Evolutionary conservation across 2,113 vertebrate species (phyloP).

Genomic region (Paradoxurus hermaphroditus): DNA sequence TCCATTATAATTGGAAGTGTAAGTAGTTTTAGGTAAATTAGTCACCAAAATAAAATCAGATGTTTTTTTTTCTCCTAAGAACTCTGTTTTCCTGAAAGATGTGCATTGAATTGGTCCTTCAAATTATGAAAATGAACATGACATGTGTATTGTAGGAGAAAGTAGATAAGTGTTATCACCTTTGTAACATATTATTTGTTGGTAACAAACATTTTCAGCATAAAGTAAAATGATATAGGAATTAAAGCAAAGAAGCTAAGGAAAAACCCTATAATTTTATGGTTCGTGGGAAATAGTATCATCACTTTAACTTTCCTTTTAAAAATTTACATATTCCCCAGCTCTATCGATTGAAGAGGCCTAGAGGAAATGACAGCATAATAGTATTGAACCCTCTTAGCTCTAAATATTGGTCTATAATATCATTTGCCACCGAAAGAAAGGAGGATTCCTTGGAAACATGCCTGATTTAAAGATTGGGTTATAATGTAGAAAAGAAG

Average conservation of each 20-base stretch:
- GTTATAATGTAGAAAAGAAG: neutral
- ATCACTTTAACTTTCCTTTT: neutral
- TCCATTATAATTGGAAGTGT: neutral
- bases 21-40: neutral
- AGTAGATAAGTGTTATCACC: neutral
- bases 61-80: neutral
- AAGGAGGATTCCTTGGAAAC: neutral
- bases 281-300: neutral
- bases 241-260: neutral
- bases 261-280: neutral
- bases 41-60: neutral
- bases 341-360: neutral
- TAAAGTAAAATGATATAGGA: neutral
- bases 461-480: neutral
- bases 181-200: neutral
- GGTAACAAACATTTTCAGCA: neutral
- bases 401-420: neutral
- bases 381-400: neutral
- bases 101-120: neutral
- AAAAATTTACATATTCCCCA: neutral
- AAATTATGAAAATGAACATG: neutral
- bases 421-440: neutral
- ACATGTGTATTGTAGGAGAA: neutral
- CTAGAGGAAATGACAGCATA: neutral
- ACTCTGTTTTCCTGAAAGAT: neutral